Evolutionary conservation across 2,888 invertebrate genomes (phyloP).

Genomic region (Atrina japonica): DNA sequence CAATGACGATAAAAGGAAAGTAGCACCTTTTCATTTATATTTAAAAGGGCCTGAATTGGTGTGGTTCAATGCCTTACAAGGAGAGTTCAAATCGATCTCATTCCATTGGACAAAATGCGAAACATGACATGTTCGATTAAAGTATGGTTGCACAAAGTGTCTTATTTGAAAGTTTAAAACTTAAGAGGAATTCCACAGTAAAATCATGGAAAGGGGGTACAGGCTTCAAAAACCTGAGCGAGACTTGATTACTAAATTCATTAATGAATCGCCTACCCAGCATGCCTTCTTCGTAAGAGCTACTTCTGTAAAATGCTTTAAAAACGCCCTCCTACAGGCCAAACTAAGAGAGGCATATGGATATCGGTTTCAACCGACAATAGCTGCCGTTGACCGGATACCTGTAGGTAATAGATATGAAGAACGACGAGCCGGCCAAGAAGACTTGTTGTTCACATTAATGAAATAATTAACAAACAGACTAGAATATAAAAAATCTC

Average conservation of each 20-base stretch:
- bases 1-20: constrained; percentile 6
- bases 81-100: not conserved
- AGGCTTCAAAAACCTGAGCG: constrained; percentile 4
- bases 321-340: not conserved
- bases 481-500: not conserved
- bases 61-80: constrained; percentile 26
- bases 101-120: not conserved
- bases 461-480: too few species aligned
- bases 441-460: too few species aligned
- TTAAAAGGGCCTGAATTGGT: constrained; percentile 18
- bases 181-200: constrained; percentile 12
- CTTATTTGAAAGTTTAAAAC: constrained; percentile 10
- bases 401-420: too few species aligned
- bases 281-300: constrained; percentile 7
- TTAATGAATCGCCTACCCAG: constrained; percentile 6
- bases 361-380: not conserved
- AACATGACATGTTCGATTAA: not conserved
- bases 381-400: not conserved
- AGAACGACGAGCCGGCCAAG: too few species aligned
- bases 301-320: not conserved
- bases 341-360: not conserved
- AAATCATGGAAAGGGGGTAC: not conserved
- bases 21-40: constrained; percentile 33
- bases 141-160: not conserved
- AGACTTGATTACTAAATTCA: constrained; percentile 12